phyloP scores from a whole-genome alignment of 2,113 vertebrate species.

The Dipodomys stephensi region DNA sequence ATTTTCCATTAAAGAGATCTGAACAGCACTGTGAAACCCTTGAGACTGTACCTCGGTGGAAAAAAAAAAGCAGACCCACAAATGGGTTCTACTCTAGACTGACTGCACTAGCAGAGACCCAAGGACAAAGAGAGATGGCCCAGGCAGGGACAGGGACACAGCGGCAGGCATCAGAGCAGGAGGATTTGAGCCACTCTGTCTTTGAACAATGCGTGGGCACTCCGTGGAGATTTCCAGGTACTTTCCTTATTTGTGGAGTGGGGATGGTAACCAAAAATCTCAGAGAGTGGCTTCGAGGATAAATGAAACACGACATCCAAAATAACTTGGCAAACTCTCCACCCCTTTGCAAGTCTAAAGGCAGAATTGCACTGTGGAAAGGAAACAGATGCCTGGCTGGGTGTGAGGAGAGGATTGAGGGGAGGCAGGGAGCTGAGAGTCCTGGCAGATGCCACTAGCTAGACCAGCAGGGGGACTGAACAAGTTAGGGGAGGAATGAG shows the following conservation, averaged over 20 bases:
- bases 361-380: not conserved
- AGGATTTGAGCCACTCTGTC: not conserved
- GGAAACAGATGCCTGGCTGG: not conserved
- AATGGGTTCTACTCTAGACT: not conserved
- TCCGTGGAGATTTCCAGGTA: not conserved
- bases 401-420: not conserved
- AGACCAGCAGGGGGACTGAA: not conserved
- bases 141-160: not conserved
- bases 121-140: not conserved
- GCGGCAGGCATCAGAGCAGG: not conserved
- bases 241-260: not conserved
- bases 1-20: not conserved
- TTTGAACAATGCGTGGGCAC: not conserved
- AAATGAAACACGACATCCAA: not conserved
- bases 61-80: not conserved
- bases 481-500: not conserved
- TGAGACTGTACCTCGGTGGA: not conserved
- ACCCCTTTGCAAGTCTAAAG: not conserved
- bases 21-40: not conserved
- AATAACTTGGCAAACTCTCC: not conserved
- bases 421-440: not conserved
- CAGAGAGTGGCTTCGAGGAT: not conserved
- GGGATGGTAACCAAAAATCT: not conserved
- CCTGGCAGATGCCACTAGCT: not conserved
- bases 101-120: fast-evolving